A percentile compares a stretch with the other conserved stretches of the same genome.
phyloP scores from a whole-genome alignment of 64 coral and sea anemone species.

The Stylophora pistillata region DNA sequence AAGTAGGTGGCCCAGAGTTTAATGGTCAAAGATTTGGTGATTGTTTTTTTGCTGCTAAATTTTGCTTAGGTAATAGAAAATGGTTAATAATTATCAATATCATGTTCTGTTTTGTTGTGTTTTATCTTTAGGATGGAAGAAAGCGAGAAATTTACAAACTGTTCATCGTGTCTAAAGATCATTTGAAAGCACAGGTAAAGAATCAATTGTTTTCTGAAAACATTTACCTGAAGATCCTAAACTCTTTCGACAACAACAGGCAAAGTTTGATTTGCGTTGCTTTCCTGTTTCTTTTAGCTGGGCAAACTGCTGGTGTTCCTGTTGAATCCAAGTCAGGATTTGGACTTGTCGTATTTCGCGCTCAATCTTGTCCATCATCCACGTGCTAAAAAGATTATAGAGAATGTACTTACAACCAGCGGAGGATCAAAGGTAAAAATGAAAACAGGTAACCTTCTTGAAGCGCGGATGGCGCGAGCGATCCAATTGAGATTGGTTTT shows the following conservation, averaged over 20 bases:
- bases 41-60: no score
- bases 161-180: slow-evolving; percentile 28
- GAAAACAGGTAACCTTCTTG: neutral
- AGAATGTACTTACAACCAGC: slow-evolving; percentile 48
- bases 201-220: neutral
- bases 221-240: no score
- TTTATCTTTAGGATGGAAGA: slow-evolving; percentile 19
- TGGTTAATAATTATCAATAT: no score
- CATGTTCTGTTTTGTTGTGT: neutral
- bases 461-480: no score
- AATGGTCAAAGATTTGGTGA: no score
- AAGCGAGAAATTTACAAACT: slow-evolving; percentile 49
- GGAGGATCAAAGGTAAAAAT: slow-evolving; percentile 65
- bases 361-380: slow-evolving; percentile 65
- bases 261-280: neutral
- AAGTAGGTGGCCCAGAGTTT: no score
- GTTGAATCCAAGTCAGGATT: slow-evolving; percentile 59
- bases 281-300: slow-evolving; percentile 29
- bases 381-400: slow-evolving; percentile 65
- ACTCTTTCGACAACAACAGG: no score
- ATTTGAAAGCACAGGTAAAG: slow-evolving; percentile 35
- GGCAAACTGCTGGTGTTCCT: slow-evolving; percentile 77
- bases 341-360: slow-evolving; percentile 66
- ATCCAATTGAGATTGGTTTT: no score
- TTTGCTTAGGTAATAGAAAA: no score